These are phyloP conservation scores for Sinohyriopsis cumingii DNA, from an alignment of 2,888 invertebrate genomes.

Conservation along the genomic window DNA sequence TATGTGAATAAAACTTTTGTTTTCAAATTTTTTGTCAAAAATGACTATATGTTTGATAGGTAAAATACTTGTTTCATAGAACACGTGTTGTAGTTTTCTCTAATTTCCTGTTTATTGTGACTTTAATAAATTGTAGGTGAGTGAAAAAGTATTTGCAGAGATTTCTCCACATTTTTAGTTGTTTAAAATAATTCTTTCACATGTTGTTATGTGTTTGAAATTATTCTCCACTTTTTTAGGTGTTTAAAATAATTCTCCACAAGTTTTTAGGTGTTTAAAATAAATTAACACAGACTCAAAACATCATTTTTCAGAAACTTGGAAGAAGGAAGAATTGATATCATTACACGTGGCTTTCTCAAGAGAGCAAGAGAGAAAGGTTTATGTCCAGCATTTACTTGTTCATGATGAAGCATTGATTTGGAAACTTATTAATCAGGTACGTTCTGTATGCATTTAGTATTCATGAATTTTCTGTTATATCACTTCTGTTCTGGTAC, in stretches of 20 bases:
- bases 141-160: not conserved
- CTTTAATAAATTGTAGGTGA: too few species aligned
- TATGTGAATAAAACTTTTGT: too few species aligned
- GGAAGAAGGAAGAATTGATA: conserved; percentile 27
- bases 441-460: conserved; percentile 71
- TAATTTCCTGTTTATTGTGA: too few species aligned
- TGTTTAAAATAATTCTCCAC: not conserved
- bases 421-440: conserved; percentile 73
- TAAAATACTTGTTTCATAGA: too few species aligned
- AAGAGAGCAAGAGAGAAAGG: conserved; percentile 79
- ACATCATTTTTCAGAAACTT: conserved; percentile 35
- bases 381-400: conserved; percentile 83
- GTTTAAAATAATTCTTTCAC: not conserved
- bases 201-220: not conserved
- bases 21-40: too few species aligned
- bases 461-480: too few species aligned
- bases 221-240: not conserved
- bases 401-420: conserved; percentile 76
- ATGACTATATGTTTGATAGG: too few species aligned
- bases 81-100: too few species aligned
- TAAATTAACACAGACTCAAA: not conserved
- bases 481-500: too few species aligned
- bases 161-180: not conserved
- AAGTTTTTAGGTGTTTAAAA: not conserved
- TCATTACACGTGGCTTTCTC: conserved; percentile 87